Evolutionary conservation across 2,113 vertebrate species (phyloP), one percentile per base, ranked within the genome.

Genomic region (Recurvirostra avosetta): DNA sequence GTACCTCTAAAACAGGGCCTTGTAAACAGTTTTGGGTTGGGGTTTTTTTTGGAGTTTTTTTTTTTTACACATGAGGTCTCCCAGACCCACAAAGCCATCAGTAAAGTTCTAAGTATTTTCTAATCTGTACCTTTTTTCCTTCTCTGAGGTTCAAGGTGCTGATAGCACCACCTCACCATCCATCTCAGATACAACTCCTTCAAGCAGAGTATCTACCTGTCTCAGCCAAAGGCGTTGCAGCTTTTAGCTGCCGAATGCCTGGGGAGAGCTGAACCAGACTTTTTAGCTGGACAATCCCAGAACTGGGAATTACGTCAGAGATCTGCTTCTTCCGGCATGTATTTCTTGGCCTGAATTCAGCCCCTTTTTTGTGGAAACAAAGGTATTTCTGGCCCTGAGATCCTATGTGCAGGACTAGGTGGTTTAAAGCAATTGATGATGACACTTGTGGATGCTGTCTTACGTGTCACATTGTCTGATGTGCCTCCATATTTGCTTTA

Each of bases 131-230:
- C 5, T 53, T 86, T 22, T 43, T 45, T 32, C 5, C 8, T 65
- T n/a, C 20, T 49, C 7, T 38, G 12, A 36, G 26, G 12, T 66
- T 82, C 32, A 83, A 82, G 80, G 21, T 55, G 25, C 53, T 80
- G 47, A 59, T 32, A 77, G 23, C 47, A 58, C 17, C 8, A 2
- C 26, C 55, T 88, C 50, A 6, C 29, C 19, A 65, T 38, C 56
- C 21, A 38, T 15, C 43, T 91, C 0, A 0, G n/a, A 36, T 1
- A 3, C n/a, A 63, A 20, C 8, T 32, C 38, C 17, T 77, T 81
- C 73, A 56, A 45, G 26, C 36, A 53, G 75, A 55, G 4, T 40
- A 50, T 50, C 38, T 21, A 14, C 8, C 53, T 20, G 2, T n/a
- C 29, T 79, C 52, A 70, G n/a, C 8, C 86, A 59, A 55, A 36